These are phyloP conservation scores for Oithona nana DNA, from an alignment of 2,888 invertebrate species.

Conservation along the genomic window DNA sequence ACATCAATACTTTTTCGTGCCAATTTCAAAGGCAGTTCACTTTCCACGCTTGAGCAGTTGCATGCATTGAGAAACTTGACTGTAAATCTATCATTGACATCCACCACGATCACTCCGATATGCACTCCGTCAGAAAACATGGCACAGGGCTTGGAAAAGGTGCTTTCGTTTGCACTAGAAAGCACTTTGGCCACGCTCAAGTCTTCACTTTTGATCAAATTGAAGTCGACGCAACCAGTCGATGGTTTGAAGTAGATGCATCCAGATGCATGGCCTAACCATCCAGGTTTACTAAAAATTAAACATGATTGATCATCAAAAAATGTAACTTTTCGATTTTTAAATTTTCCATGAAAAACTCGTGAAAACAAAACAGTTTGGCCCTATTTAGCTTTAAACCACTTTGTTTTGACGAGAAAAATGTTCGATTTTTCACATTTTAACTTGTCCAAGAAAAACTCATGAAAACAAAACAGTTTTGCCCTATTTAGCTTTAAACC, in stretches of 20 bases:
- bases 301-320: too few species aligned
- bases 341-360: too few species aligned
- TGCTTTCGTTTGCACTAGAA: background rate
- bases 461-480: too few species aligned
- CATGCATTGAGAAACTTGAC: background rate
- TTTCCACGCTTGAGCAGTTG: slow-evolving; percentile 24
- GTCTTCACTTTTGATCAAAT: background rate
- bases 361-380: too few species aligned
- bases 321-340: too few species aligned
- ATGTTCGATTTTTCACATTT: too few species aligned
- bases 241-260: slow-evolving; percentile 55
- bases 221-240: background rate
- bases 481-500: too few species aligned
- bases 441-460: too few species aligned
- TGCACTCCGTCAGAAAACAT: slow-evolving; percentile 60
- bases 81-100: slow-evolving; percentile 37
- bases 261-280: slow-evolving; percentile 26
- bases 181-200: background rate
- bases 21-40: slow-evolving; percentile 51
- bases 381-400: too few species aligned
- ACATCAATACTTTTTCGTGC: slow-evolving; percentile 59
- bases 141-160: slow-evolving; percentile 25
- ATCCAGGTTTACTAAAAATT: background rate
- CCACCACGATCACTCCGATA: slow-evolving; percentile 54
- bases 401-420: too few species aligned